Conservation (phyloP, 2,888 invertebrate genomes). For the Heliconius cydno region DNA sequence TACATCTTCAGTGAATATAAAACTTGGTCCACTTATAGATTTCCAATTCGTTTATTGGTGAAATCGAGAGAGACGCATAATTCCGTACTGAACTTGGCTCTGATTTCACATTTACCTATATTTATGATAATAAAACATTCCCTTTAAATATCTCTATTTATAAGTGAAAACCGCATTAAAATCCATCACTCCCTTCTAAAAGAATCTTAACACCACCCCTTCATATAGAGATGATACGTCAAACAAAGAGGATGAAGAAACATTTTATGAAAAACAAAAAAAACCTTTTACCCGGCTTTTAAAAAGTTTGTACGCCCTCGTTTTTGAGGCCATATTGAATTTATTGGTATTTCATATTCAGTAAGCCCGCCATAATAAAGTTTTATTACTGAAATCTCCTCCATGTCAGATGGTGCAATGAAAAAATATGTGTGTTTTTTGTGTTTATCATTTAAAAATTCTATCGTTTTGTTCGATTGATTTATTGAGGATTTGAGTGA, state of each 20-base stretch:
- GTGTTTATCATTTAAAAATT: constrained; percentile 34
- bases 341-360: constrained; percentile 37
- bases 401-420: constrained; percentile 29
- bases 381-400: constrained; percentile 39
- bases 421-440: constrained; percentile 24
- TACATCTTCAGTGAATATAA: background rate
- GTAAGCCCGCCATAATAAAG: constrained; percentile 28
- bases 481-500: constrained; percentile 36
- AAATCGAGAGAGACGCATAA: background rate
- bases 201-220: background rate
- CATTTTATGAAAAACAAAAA: constrained; percentile 8
- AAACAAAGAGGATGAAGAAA: background rate
- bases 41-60: background rate
- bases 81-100: background rate
- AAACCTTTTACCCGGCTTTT: constrained; percentile 10
- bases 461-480: constrained; percentile 40
- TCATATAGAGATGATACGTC: background rate
- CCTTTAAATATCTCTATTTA: background rate
- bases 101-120: background rate
- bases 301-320: constrained; percentile 17
- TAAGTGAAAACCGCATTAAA: background rate
- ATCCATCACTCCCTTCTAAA: background rate
- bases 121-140: background rate
- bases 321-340: constrained; percentile 32
- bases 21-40: background rate